These are phyloP conservation scores for Delphinapterus leucas DNA, from an alignment of 2,113 vertebrate genomes.

Conservation along the genomic window DNA sequence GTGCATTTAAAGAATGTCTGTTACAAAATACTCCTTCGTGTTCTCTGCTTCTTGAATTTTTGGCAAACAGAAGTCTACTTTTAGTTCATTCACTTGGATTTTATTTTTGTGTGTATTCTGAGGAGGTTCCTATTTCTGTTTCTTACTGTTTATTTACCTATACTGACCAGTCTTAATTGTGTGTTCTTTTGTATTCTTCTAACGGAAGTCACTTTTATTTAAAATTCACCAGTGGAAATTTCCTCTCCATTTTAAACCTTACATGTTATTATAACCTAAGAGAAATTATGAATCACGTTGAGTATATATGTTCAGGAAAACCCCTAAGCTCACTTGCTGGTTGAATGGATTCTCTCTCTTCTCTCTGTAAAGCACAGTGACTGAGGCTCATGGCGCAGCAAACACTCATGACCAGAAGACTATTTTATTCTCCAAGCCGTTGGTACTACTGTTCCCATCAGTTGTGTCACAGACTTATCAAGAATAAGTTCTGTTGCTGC, in stretches of 20 bases:
- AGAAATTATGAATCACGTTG: background rate
- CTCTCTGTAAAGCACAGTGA: background rate
- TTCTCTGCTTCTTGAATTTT: background rate
- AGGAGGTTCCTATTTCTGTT: background rate
- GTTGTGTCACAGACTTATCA: background rate
- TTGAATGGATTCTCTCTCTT: background rate
- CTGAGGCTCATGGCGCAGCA: background rate
- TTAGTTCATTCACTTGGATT: background rate
- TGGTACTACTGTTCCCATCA: background rate
- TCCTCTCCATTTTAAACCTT: background rate
- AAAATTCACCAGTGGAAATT: background rate
- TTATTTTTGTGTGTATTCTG: background rate
- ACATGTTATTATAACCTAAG: background rate
- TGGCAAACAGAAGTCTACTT: background rate
- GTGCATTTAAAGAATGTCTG: background rate
- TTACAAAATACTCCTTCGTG: background rate
- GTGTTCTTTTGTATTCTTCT: slow-evolving; percentile 12
- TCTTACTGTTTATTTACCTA: background rate
- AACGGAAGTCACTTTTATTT: background rate
- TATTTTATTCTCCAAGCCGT: background rate
- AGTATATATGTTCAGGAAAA: background rate
- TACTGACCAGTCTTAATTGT: background rate
- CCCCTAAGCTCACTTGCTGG: background rate
- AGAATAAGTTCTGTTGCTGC: background rate
- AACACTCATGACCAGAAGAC: background rate